Evolutionary conservation across 2,113 vertebrate species (phyloP).

Genomic region (Fukomys damarensis): DNA sequence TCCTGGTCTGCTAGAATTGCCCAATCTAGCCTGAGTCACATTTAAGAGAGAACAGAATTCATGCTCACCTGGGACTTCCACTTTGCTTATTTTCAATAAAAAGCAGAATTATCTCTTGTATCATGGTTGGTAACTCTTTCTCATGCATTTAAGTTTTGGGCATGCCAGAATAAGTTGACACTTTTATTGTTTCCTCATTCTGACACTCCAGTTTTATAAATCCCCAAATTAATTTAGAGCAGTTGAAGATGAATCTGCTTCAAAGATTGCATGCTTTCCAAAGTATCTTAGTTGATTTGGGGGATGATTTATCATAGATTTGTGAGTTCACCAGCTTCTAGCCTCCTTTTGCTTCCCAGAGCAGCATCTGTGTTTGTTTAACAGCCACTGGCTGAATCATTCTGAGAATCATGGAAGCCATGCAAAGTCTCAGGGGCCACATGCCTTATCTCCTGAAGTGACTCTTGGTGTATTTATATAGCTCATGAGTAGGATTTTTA

Average conservation of each 20-base stretch:
- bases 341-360: conserved; percentile 35
- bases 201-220: conserved; percentile 17
- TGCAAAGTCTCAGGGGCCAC: not conserved
- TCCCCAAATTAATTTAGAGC: conserved; percentile 41
- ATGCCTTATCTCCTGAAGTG: conserved; percentile 34
- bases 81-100: not conserved
- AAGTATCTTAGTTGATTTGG: not conserved
- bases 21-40: not conserved
- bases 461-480: not conserved
- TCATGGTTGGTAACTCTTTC: not conserved
- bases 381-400: conserved; percentile 29
- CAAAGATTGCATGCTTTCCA: not conserved
- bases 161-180: not conserved
- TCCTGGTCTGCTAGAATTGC: not conserved
- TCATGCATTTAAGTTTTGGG: conserved; percentile 23
- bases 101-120: not conserved
- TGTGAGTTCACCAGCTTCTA: conserved; percentile 48
- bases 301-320: conserved; percentile 27
- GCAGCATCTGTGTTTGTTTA: conserved; percentile 61
- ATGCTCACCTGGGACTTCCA: not conserved
- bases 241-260: conserved; percentile 51
- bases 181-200: not conserved
- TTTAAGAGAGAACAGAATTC: not conserved
- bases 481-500: conserved; percentile 29
- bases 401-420: not conserved